Conservation (phyloP, 2,113 vertebrate genomes). For the Amblyopsis rosae region DNA sequence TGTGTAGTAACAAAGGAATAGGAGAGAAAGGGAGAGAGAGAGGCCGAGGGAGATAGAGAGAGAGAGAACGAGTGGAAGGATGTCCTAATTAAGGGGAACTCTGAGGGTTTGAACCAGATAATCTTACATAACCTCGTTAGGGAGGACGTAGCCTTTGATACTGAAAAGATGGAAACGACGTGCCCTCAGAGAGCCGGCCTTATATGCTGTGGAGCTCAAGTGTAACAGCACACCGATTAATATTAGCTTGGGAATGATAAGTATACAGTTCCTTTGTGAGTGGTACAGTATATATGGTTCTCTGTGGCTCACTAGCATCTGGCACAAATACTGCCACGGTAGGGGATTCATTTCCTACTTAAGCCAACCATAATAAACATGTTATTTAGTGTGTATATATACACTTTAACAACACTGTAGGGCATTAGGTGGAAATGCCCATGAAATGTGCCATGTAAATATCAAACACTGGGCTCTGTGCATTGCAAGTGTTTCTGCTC, state of each 20-base stretch:
- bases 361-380: not conserved
- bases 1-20: conserved; percentile 1
- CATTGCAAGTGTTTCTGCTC: not conserved
- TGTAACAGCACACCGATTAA: conserved; percentile 30
- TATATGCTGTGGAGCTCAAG: conserved; percentile 26
- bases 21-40: not conserved
- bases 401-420: too few species aligned
- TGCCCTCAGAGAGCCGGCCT: conserved; percentile 58
- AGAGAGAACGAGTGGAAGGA: conserved; percentile 49
- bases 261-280: conserved; percentile 13
- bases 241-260: conserved; percentile 17
- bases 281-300: conserved; percentile 6
- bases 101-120: conserved; percentile 79
- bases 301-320: conserved; percentile 11
- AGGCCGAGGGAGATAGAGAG: not conserved
- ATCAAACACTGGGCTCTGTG: not conserved
- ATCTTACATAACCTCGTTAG: conserved; percentile 78
- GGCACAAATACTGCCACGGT: not conserved
- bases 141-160: conserved; percentile 71
- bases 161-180: conserved; percentile 66
- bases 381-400: not conserved
- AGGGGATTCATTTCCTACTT: conserved; percentile 9
- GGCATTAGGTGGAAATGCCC: too few species aligned
- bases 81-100: conserved; percentile 80
- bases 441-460: too few species aligned